Conservation (phyloP, 2,888 invertebrate genomes). For the Selenia dentaria region DNA sequence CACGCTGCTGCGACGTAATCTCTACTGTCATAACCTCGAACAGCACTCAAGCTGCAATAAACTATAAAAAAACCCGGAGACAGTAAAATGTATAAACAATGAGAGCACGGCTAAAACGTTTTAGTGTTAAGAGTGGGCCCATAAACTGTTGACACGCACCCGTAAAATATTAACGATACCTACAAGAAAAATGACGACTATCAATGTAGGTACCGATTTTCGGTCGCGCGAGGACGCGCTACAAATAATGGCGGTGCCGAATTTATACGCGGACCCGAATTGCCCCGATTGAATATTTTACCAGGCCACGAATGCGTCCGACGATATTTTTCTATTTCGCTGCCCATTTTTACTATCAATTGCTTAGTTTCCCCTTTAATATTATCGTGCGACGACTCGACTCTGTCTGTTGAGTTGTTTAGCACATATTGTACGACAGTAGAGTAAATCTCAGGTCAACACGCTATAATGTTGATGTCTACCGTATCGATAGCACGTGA, state of each 20-base stretch:
- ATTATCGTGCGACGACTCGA: slow-evolving; percentile 63
- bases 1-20: slow-evolving; percentile 62
- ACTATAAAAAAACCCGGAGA: slow-evolving; percentile 76
- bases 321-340: slow-evolving; percentile 82
- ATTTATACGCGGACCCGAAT: slow-evolving; percentile 82
- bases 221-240: slow-evolving; percentile 78
- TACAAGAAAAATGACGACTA: slow-evolving; percentile 83
- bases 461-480: slow-evolving; percentile 31
- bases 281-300: slow-evolving; percentile 84
- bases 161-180: slow-evolving; percentile 83
- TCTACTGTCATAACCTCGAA: slow-evolving; percentile 69
- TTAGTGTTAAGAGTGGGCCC: slow-evolving; percentile 83
- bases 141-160: slow-evolving; percentile 83
- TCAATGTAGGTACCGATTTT: slow-evolving; percentile 81
- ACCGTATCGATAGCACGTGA: background rate
- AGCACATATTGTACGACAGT: slow-evolving; percentile 2
- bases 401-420: slow-evolving; percentile 12
- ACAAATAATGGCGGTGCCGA: slow-evolving; percentile 80
- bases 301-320: slow-evolving; percentile 79
- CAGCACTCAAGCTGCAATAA: slow-evolving; percentile 73
- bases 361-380: slow-evolving; percentile 81
- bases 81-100: slow-evolving; percentile 84
- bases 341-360: slow-evolving; percentile 82
- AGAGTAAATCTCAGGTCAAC: slow-evolving; percentile 26
- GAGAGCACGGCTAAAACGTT: slow-evolving; percentile 81